Evolutionary conservation across 2,797 vertebrate genomes (phyloP), one percentile per base, ranked within the genome.

Genomic region (Rhincodon typus): DNA sequence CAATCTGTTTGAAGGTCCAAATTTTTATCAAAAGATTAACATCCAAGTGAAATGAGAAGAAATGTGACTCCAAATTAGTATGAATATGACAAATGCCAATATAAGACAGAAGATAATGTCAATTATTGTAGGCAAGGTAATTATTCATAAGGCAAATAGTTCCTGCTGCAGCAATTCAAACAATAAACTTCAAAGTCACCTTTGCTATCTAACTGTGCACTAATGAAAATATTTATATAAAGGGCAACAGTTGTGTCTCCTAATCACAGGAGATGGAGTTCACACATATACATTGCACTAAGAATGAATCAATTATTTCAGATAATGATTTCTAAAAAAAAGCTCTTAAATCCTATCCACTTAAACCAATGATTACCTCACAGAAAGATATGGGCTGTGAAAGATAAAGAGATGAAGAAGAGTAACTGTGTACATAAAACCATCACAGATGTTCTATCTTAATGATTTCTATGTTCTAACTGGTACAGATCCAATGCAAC

Each of bases 401-500:
- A 90, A 90, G 30, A 30, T 90, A 19, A 90, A 90, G 87, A 90
- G 53, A 90, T 90, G 87, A 57, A 50, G 50, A 34, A 50, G 53
- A 57, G 87, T 90, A 30, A 30, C 27, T n/a, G 53, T 90, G 87
- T 90, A 90, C 87, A 90, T 62, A 90, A 90, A 90, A 90, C 87
- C 57, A 90, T 90, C 87, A 90, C 15, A 34, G 53, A 90, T 4
- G 0, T 62, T 90, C 30, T 90, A 62, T 34, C 62, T 90, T 90
- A 90, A 90, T 90, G 53, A 62, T 62, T 87, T 5, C 27, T 30
- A 15, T 90, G 87, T 90, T 62, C 53, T 62, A 62, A 4, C 27
- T 62, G 53, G 87, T 53, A 62, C 30, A 17, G 30, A 34, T 34
- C 27, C 87, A 90, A 8, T 7, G 34, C 2, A 13, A 30, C 15